Percentiles rank a stretch among this genome's conserved stretches.
These are phyloP conservation scores for Machimus atricapillus DNA, from an alignment of 2,888 invertebrate species.

Conservation along the genomic window DNA sequence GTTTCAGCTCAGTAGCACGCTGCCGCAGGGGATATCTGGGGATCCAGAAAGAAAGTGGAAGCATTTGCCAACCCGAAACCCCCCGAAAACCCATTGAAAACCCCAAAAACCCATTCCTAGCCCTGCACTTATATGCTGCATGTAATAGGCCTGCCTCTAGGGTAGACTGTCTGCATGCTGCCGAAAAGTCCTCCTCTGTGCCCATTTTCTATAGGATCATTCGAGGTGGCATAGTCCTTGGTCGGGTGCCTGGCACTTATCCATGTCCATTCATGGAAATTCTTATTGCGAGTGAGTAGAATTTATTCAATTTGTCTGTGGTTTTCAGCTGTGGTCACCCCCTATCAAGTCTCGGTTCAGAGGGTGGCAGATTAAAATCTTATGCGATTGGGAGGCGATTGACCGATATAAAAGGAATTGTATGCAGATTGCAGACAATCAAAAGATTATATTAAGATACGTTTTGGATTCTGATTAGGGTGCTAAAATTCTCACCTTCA, in stretches of 20 bases:
- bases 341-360: no score
- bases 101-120: neutral
- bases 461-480: neutral
- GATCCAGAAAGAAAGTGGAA: slow-evolving; percentile 16
- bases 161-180: neutral
- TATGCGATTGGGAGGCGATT: neutral
- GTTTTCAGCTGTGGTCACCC: neutral
- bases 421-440: neutral
- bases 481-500: slow-evolving; percentile 28
- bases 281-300: neutral
- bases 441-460: neutral
- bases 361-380: neutral
- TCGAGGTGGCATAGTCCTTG: neutral
- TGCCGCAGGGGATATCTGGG: neutral
- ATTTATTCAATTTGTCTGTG: slow-evolving; percentile 18
- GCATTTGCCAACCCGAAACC: slow-evolving; percentile 12
- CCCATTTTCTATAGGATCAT: neutral
- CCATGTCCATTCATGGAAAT: slow-evolving; percentile 24
- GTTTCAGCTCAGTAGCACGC: slow-evolving; percentile 9
- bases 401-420: neutral
- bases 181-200: neutral
- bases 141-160: neutral
- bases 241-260: slow-evolving; percentile 3
- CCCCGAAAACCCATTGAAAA: neutral
- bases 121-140: neutral